Conservation (phyloP, 2,888 invertebrate species). For the Melieria omissa region DNA sequence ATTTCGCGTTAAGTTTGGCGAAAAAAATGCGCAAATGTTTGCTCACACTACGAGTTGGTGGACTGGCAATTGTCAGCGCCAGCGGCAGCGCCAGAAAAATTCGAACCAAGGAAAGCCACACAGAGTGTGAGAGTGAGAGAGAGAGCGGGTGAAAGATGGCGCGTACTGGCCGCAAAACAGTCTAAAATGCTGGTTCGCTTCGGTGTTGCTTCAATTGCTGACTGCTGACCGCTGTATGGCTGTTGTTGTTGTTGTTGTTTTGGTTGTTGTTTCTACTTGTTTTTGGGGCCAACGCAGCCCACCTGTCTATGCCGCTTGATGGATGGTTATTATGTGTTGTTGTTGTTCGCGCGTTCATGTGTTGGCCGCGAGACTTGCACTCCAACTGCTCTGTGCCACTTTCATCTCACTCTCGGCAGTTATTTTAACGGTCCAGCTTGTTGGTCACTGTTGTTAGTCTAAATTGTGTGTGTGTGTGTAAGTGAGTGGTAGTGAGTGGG, state of each 20-base stretch:
- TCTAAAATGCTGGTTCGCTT: neutral
- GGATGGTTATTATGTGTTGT: constrained; percentile 59
- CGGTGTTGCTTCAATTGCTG: neutral
- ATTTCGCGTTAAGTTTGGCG: constrained; percentile 57
- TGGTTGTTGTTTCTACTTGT: constrained; percentile 44
- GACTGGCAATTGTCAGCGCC: too few relatives aligned
- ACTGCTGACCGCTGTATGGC: neutral
- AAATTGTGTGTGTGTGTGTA: constrained; percentile 13
- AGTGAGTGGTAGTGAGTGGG: too few relatives aligned
- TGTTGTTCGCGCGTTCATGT: constrained; percentile 17
- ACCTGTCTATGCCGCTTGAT: constrained; percentile 61
- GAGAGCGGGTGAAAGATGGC: too few relatives aligned
- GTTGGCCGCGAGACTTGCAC: neutral
- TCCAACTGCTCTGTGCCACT: neutral
- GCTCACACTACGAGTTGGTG: too few relatives aligned
- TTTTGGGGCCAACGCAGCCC: constrained; percentile 47
- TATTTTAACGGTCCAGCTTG: neutral
- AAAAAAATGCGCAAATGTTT: neutral
- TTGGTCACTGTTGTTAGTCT: constrained; percentile 32
- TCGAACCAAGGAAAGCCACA: too few relatives aligned
- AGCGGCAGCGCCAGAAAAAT: too few relatives aligned
- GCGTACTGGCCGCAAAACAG: too few relatives aligned
- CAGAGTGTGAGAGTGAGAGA: too few relatives aligned
- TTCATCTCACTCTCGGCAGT: neutral
- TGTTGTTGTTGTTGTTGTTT: constrained; percentile 14